A percentile compares a stretch with the other conserved stretches of the same genome.
phyloP scores from a whole-genome alignment of 92 coral and sea anemone species.

The Palythoa grandiflora region DNA sequence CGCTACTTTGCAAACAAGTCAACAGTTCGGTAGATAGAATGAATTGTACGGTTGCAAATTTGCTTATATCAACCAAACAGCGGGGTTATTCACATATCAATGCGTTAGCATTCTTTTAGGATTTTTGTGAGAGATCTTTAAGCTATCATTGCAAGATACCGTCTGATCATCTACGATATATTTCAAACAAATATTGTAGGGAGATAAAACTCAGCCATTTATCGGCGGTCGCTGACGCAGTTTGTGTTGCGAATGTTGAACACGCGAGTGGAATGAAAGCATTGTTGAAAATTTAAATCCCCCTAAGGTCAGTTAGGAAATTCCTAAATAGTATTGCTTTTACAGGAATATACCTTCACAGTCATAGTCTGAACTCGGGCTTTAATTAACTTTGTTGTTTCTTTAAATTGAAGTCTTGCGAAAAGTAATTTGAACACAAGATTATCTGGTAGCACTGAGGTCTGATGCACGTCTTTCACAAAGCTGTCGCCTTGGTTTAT shows the following conservation, averaged over 20 bases:
- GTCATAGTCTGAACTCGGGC: not conserved
- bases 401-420: slow-evolving; percentile 4
- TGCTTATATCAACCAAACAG: slow-evolving; percentile 48
- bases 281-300: slow-evolving; percentile 27
- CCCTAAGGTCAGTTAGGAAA: slow-evolving; percentile 23
- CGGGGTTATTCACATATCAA: slow-evolving; percentile 30
- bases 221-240: not conserved
- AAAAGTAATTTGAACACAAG: not conserved
- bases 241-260: not conserved
- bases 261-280: slow-evolving; percentile 47
- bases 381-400: not conserved
- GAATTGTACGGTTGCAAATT: slow-evolving; percentile 11
- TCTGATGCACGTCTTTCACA: not conserved
- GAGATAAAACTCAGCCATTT: not conserved
- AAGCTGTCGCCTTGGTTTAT: not conserved
- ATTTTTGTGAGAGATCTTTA: not conserved
- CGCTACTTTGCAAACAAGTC: slow-evolving; percentile 22
- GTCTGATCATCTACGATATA: not conserved
- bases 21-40: slow-evolving; percentile 10
- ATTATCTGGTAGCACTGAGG: not conserved
- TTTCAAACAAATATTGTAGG: not conserved
- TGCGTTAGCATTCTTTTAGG: slow-evolving; percentile 9
- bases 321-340: not conserved
- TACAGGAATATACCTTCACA: not conserved
- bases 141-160: not conserved